Conservation (phyloP, 2,113 vertebrate species). For the Cyanoramphus novaezelandiae region DNA sequence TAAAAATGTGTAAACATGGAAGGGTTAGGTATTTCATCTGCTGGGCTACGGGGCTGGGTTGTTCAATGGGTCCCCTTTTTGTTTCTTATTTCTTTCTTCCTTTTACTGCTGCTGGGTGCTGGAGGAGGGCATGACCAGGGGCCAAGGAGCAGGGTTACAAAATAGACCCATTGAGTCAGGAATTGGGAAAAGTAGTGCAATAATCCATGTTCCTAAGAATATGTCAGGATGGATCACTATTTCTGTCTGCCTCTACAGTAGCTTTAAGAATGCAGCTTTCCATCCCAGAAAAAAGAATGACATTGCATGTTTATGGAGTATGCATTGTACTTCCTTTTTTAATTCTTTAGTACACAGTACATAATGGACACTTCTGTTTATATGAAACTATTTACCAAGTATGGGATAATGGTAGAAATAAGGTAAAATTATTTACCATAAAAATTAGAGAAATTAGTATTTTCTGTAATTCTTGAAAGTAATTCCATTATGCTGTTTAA, state of each 20-base stretch:
- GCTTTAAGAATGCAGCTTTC: conserved; percentile 5
- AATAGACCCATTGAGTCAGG: conserved; percentile 42
- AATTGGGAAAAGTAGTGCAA: background rate
- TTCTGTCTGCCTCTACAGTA: conserved; percentile 13
- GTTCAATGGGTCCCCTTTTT: background rate
- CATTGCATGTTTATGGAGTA: background rate
- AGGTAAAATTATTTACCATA: background rate
- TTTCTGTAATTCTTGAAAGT: background rate
- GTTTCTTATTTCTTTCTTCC: background rate
- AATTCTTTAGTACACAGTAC: background rate
- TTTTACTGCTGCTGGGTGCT: background rate
- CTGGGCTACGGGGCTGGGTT: background rate
- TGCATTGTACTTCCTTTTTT: background rate
- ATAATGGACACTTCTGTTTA: background rate
- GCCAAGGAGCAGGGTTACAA: background rate
- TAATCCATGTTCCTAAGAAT: conserved; percentile 2
- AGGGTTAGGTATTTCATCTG: background rate
- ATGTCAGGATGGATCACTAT: conserved; percentile 23
- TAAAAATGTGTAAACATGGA: background rate
- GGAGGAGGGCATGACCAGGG: background rate
- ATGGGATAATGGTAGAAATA: background rate
- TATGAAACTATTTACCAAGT: background rate
- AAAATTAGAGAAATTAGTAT: background rate
- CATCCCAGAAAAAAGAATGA: background rate
- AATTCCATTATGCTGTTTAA: background rate